These are phyloP conservation scores for Gila robusta DNA, from an alignment of 2,797 vertebrate genomes.

Conservation along the genomic window DNA sequence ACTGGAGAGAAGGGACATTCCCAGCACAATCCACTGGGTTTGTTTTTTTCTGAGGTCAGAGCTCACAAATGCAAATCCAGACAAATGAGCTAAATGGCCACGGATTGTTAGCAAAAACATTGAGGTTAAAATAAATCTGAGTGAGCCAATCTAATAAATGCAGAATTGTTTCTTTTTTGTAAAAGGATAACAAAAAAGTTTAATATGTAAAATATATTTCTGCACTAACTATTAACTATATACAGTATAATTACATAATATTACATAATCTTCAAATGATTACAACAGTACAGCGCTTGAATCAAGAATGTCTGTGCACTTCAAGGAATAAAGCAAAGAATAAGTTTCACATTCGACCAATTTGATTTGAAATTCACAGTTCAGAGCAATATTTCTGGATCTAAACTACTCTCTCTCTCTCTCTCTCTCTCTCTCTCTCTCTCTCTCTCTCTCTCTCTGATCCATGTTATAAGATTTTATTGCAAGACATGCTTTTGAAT, in stretches of 20 bases:
- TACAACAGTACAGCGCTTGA: background rate
- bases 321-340: background rate
- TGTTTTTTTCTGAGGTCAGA: conserved; percentile 75
- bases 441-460: background rate
- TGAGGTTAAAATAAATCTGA: background rate
- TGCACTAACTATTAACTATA: background rate
- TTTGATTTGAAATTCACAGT: background rate
- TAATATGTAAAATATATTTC: background rate
- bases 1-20: conserved; percentile 66
- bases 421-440: background rate
- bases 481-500: background rate
- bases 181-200: background rate
- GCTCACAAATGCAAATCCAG: conserved; percentile 69
- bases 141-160: background rate
- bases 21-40: conserved; percentile 70
- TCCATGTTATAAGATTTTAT: background rate
- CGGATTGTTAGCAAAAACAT: background rate
- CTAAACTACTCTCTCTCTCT: background rate
- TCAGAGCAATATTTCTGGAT: background rate
- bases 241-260: background rate
- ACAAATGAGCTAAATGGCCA: conserved; percentile 67
- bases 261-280: background rate
- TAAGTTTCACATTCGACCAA: background rate
- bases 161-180: background rate
- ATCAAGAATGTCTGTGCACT: background rate